These are phyloP conservation scores for Sprattus sprattus DNA, from an alignment of 2,113 vertebrate species.

Conservation along the genomic window DNA sequence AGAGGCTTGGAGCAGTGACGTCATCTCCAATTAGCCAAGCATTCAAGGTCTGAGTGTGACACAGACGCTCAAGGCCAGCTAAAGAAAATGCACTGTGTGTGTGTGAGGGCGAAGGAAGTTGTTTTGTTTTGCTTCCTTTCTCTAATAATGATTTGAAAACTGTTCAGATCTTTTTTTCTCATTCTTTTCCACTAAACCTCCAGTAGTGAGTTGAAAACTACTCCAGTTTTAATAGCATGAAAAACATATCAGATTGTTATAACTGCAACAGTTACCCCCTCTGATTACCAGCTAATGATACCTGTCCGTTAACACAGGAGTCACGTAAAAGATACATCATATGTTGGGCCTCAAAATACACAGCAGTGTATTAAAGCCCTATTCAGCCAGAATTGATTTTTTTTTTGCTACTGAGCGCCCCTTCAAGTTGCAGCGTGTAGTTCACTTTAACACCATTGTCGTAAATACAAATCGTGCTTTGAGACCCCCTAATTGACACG, in stretches of 20 bases:
- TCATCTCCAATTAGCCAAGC: too few species aligned
- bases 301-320: background rate
- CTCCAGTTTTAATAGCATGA: background rate
- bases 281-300: background rate
- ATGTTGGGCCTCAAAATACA: too few species aligned
- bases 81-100: background rate
- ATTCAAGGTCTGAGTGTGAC: too few species aligned
- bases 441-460: too few species aligned
- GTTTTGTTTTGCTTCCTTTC: background rate
- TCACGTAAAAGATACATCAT: background rate
- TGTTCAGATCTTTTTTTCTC: background rate
- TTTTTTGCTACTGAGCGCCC: too few species aligned
- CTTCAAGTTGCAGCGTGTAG: too few species aligned
- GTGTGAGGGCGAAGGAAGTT: background rate
- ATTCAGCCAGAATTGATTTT: too few species aligned
- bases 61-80: background rate
- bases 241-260: background rate
- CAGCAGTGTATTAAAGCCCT: too few species aligned
- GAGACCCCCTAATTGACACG: too few species aligned
- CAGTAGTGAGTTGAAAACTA: background rate
- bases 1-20: too few species aligned
- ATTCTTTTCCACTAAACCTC: background rate
- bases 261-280: background rate
- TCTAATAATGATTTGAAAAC: background rate
- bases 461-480: too few species aligned